Evolutionary conservation across 2,888 invertebrate species (phyloP).

Genomic region (Volucella inanis): DNA sequence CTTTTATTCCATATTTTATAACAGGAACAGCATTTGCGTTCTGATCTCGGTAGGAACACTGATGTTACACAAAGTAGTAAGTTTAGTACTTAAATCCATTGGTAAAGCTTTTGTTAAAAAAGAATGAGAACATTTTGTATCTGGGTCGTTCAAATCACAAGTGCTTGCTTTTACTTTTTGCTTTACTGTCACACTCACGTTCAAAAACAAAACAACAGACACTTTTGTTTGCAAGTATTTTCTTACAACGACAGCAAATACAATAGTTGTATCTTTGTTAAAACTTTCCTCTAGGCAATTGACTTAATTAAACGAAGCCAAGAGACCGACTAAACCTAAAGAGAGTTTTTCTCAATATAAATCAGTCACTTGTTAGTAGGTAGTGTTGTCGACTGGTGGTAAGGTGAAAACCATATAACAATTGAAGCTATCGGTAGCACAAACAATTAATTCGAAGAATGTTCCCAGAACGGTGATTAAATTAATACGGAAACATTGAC

Average conservation of each 20-base stretch:
- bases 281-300: slow-evolving; percentile 68
- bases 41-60: no score
- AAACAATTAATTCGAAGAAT: slow-evolving; percentile 68
- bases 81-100: no score
- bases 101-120: no score
- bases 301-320: slow-evolving; percentile 63
- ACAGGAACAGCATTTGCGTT: no score
- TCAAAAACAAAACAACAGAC: background rate
- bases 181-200: background rate
- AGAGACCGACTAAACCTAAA: slow-evolving; percentile 53
- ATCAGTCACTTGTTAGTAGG: slow-evolving; percentile 25
- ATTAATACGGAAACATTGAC: slow-evolving; percentile 39
- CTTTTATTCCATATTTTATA: no score
- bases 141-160: no score
- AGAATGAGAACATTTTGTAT: no score
- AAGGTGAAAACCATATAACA: slow-evolving; percentile 67
- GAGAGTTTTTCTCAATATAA: slow-evolving; percentile 46
- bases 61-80: no score
- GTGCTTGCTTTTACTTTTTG: background rate
- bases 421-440: slow-evolving; percentile 66
- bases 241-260: slow-evolving; percentile 25
- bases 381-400: slow-evolving; percentile 13
- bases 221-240: slow-evolving; percentile 12
- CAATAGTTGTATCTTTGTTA: slow-evolving; percentile 22
- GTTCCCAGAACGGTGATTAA: slow-evolving; percentile 65